Conservation (phyloP, 2,113 vertebrate genomes). For the Protobothrops mucrosquamatus region DNA sequence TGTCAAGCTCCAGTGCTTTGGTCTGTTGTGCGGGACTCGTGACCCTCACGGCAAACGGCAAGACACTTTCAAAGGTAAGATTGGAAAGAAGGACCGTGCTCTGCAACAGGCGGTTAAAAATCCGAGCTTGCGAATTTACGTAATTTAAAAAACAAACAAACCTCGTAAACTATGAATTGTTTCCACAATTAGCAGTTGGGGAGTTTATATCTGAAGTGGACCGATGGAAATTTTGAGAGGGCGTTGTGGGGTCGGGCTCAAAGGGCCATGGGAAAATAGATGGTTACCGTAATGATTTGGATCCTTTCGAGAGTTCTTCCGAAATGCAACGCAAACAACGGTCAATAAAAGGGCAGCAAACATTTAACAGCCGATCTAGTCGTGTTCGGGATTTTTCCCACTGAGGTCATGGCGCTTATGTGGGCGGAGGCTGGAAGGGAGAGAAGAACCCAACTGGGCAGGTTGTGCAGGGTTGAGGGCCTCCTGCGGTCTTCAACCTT, state of each 20-base stretch:
- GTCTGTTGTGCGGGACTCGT: conserved; percentile 92
- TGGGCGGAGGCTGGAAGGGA: background rate
- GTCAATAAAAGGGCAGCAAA: background rate
- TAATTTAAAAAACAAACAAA: conserved; percentile 54
- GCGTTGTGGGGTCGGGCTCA: background rate
- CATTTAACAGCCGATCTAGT: background rate
- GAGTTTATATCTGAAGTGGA: background rate
- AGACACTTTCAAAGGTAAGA: conserved; percentile 89
- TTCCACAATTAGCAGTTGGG: conserved; percentile 59
- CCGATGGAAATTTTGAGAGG: background rate
- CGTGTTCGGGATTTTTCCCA: background rate
- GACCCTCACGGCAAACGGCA: conserved; percentile 83
- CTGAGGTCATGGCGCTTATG: background rate
- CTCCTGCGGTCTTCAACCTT: background rate
- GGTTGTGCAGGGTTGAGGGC: background rate
- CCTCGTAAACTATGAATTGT: conserved; percentile 20
- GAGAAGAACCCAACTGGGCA: background rate
- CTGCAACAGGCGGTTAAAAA: conserved; percentile 53
- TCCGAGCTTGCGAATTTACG: conserved; percentile 57
- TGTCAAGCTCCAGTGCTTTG: conserved; percentile 94
- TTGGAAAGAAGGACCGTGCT: conserved; percentile 34
- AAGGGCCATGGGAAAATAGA: background rate
- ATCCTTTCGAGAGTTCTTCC: background rate
- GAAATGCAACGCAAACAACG: background rate
- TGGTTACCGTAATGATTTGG: background rate